Evolutionary conservation across 1,140 invertebrate genomes (phyloP), one percentile per base, ranked within the genome.

Genomic region (Apolygus lucorum): DNA sequence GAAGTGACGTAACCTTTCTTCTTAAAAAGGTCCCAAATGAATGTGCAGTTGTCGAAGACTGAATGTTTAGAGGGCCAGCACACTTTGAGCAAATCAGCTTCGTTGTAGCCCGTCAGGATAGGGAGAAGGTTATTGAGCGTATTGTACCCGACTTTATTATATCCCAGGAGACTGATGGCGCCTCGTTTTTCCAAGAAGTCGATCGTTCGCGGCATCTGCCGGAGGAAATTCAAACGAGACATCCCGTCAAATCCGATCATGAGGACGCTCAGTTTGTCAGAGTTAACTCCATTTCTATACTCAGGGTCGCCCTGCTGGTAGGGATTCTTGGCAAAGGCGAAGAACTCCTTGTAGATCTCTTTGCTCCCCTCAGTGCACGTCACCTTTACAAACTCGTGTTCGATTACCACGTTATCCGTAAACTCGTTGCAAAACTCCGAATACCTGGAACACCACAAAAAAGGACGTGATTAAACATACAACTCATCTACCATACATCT

Each of bases 201-300:
- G 17, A 79, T 73, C 0, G 84, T 85, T 52, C 76, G 73, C 1
- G 80, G 80, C 78, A 87, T 79, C 71, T 85, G 83, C 1, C 85
- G 77, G 13, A 80, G 77, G 68, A 84, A 82, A 76, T 86, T 86
- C 24, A 84, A 75, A 24, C 83, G 76, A 1, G 85, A 87, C 28
- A 85, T 79, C 0, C 84, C 82, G 75, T 87, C 85, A 1, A 86
- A 81, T 0, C 93, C 94, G 24, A 95, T 76, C 8, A 95, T 81
- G 21, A 95, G 80, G 0, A 96, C 82, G 54, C 65, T 72, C 1
- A 72, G 52, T 13, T 65, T 54, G 11, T 63, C 71, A 66, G 17
- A 74, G 63, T 68, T 70, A 25, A 67, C 74, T 11, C 24, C 64
- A 25, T 34, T 62, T 11, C 73, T 1, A 71, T 71, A 22, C 34